Percentiles rank a stretch among this genome's conserved stretches.
Conservation (phyloP, 2,888 invertebrate genomes). For the Pachydiplax longipennis region DNA sequence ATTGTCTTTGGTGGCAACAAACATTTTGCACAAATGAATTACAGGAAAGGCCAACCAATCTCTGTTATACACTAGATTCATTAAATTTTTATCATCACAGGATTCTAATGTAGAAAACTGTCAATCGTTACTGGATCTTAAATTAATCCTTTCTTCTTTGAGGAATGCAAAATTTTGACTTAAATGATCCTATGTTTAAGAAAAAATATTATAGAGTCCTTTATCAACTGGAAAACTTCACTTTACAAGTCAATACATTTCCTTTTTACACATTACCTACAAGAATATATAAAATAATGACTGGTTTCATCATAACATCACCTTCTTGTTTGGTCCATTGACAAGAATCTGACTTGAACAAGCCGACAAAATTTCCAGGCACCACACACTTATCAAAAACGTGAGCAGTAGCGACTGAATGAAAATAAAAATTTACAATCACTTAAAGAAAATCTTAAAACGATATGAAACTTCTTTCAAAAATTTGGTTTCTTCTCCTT, state of each 20-base stretch:
- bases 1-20: constrained; percentile 30
- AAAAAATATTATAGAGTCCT: constrained; percentile 1
- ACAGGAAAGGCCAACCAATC: constrained; percentile 3
- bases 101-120: constrained; percentile 20
- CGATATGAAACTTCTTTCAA: not conserved
- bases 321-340: constrained; percentile 35
- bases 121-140: not conserved
- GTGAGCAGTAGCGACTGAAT: not conserved
- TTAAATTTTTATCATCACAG: not conserved
- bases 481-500: not conserved
- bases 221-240: constrained; percentile 3
- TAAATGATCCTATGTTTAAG: not conserved
- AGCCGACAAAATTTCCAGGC: constrained; percentile 22
- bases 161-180: constrained; percentile 16
- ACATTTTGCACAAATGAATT: constrained; percentile 7
- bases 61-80: not conserved
- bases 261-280: constrained; percentile 21
- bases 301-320: constrained; percentile 24
- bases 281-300: constrained; percentile 42
- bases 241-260: constrained; percentile 5
- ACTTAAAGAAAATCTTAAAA: not conserved
- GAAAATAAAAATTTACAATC: not conserved
- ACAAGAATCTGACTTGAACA: constrained; percentile 39
- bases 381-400: constrained; percentile 27
- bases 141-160: not conserved